These are phyloP conservation scores for Boulengeromyrus knoepffleri DNA, from an alignment of 2,113 vertebrate species.

Conservation along the genomic window DNA sequence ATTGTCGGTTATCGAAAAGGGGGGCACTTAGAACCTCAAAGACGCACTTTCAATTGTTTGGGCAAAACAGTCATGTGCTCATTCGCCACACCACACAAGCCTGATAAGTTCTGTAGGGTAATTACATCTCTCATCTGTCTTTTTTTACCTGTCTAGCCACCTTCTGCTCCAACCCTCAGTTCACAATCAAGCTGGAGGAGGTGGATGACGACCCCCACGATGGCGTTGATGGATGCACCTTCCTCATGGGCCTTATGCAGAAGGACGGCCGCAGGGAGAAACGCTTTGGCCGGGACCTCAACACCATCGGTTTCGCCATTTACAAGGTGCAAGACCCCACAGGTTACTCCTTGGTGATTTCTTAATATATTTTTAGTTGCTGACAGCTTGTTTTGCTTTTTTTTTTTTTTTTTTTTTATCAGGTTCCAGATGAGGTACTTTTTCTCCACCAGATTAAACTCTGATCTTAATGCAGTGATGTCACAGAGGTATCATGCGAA, in stretches of 20 bases:
- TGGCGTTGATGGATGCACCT: slow-evolving; percentile 42
- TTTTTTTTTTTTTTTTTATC: slow-evolving; percentile 27
- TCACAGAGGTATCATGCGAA: background rate
- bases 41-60: background rate
- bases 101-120: background rate
- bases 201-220: slow-evolving; percentile 47
- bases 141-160: slow-evolving; percentile 38
- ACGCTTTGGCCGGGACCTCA: slow-evolving; percentile 48
- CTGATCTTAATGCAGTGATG: background rate
- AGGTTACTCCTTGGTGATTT: background rate
- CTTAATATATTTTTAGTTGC: background rate
- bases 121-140: slow-evolving; percentile 18
- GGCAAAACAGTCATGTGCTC: background rate
- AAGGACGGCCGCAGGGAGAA: slow-evolving; percentile 49
- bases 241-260: slow-evolving; percentile 58
- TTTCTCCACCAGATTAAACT: background rate
- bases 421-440: slow-evolving; percentile 53
- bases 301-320: slow-evolving; percentile 54
- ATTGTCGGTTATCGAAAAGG: background rate
- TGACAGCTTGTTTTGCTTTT: slow-evolving; percentile 8
- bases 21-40: background rate
- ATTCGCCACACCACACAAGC: background rate
- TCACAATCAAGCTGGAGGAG: slow-evolving; percentile 45
- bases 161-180: slow-evolving; percentile 60
- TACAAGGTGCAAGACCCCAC: slow-evolving; percentile 42